phyloP scores from a whole-genome alignment of 2,113 vertebrate species.

The Siniperca knerii region DNA sequence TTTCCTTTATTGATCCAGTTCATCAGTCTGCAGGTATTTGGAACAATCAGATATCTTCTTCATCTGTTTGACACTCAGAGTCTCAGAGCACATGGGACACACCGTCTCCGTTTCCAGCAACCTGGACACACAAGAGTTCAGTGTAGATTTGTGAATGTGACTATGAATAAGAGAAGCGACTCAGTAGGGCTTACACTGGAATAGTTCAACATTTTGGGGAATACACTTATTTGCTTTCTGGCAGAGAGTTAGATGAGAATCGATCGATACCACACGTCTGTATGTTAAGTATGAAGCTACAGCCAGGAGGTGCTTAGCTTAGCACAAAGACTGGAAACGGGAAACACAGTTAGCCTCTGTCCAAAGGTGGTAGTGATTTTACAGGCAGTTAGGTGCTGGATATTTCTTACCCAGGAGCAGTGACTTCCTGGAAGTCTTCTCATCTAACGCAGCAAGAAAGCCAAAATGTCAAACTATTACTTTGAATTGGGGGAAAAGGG shows the following conservation, averaged over 20 bases:
- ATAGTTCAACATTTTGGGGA: background rate
- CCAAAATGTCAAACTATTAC: too few species aligned
- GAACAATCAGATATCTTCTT: slow-evolving; percentile 87
- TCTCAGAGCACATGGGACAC: slow-evolving; percentile 96
- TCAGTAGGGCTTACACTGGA: background rate
- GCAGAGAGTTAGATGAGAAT: background rate
- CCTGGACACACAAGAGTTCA: slow-evolving; percentile 77
- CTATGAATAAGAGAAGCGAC: background rate
- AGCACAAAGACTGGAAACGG: background rate
- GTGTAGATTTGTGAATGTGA: background rate
- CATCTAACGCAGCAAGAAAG: too few species aligned
- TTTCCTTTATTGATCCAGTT: slow-evolving; percentile 76
- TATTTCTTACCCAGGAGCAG: too few species aligned
- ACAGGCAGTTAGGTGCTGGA: too few species aligned
- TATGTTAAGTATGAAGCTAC: too few species aligned
- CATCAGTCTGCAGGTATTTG: slow-evolving; percentile 84
- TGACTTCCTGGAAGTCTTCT: too few species aligned
- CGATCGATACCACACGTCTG: background rate
- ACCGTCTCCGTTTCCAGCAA: slow-evolving; percentile 88
- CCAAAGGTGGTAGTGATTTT: too few species aligned
- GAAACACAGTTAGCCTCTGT: background rate
- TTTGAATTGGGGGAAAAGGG: too few species aligned
- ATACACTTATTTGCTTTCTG: background rate
- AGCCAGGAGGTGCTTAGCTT: background rate
- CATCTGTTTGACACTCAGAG: slow-evolving; percentile 83